Evolutionary conservation across 1,140 invertebrate genomes (phyloP).

Genomic region (Cecropterus lyciades): DNA sequence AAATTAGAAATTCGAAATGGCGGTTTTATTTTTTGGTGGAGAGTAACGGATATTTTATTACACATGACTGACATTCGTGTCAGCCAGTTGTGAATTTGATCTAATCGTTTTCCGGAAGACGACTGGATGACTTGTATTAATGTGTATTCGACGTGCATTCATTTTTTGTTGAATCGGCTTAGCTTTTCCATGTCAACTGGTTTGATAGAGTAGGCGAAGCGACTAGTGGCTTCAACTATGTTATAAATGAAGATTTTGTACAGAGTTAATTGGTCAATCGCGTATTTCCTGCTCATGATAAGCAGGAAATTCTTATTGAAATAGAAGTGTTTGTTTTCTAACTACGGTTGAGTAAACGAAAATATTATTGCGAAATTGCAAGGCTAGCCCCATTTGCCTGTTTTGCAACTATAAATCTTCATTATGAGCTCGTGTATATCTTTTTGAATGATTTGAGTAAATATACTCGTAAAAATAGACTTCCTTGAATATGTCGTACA

Average conservation of each 20-base stretch:
- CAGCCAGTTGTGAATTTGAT: slow-evolving; percentile 15
- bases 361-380: slow-evolving; percentile 32
- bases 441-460: slow-evolving; percentile 25
- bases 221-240: slow-evolving; percentile 6
- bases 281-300: slow-evolving; percentile 17
- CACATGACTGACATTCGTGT: slow-evolving; percentile 12
- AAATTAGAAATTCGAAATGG: background rate
- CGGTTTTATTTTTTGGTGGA: background rate
- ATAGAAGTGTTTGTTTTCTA: slow-evolving; percentile 30
- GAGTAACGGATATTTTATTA: slow-evolving; percentile 8
- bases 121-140: slow-evolving; percentile 22
- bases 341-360: slow-evolving; percentile 25
- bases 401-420: slow-evolving; percentile 25
- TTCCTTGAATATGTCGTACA: slow-evolving; percentile 27
- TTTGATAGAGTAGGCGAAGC: slow-evolving; percentile 16
- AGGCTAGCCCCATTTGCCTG: slow-evolving; percentile 18
- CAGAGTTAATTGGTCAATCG: slow-evolving; percentile 13
- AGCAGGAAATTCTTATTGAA: slow-evolving; percentile 29
- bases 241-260: slow-evolving; percentile 26
- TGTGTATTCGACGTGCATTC: slow-evolving; percentile 16
- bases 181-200: slow-evolving; percentile 7
- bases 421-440: slow-evolving; percentile 16
- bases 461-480: slow-evolving; percentile 23
- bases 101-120: slow-evolving; percentile 19
- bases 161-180: slow-evolving; percentile 24